These are phyloP conservation scores for Tragelaphus eurycerus DNA, from an alignment of 2,797 vertebrate species.

Conservation along the genomic window DNA sequence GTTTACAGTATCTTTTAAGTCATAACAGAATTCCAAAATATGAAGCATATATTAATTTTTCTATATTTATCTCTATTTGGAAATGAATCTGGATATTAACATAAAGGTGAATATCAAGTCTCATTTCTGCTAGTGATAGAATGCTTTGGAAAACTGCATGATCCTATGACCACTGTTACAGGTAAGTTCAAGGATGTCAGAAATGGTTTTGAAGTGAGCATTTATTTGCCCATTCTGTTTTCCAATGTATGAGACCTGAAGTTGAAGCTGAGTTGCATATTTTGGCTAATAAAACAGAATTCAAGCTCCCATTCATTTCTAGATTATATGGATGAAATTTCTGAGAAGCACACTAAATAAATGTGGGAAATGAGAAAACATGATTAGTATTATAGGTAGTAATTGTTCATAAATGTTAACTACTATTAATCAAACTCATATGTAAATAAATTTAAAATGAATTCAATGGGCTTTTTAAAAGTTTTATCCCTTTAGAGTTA, in stretches of 20 bases:
- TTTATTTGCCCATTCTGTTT: neutral
- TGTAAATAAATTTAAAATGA: conserved; percentile 10
- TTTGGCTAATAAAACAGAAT: neutral
- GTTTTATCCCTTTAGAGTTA: conserved; percentile 5
- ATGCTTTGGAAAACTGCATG: neutral
- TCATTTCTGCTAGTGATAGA: neutral
- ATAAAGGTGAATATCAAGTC: neutral
- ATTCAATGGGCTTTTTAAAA: conserved; percentile 21
- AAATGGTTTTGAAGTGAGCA: neutral
- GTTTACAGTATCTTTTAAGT: neutral
- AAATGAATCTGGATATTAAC: neutral
- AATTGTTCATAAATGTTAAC: neutral
- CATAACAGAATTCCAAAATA: neutral
- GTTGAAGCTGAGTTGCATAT: neutral
- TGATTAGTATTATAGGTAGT: neutral
- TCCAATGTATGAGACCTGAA: neutral
- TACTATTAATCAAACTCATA: conserved; percentile 18
- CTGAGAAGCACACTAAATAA: neutral
- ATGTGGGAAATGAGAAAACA: neutral
- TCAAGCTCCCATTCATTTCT: neutral
- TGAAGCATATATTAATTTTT: neutral
- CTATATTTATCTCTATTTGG: neutral
- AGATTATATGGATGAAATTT: neutral
- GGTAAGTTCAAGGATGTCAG: neutral
- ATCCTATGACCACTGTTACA: neutral